Percentiles rank a stretch among this genome's conserved stretches.
Evolutionary conservation across 2,888 invertebrate species (phyloP).

Genomic region (Graphium colonna): DNA sequence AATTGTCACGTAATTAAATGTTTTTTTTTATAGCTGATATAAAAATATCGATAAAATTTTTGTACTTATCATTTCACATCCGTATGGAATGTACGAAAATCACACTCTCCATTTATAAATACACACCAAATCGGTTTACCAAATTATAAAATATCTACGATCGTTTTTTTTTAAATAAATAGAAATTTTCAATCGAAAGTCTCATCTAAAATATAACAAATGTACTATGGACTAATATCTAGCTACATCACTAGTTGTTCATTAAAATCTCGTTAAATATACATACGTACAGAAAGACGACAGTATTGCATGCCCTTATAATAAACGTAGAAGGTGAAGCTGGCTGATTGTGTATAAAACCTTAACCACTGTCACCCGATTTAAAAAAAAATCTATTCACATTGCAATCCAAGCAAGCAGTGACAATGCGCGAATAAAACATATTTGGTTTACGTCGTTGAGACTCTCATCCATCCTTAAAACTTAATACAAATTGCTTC

Average conservation of each 20-base stretch:
- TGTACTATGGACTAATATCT: slow-evolving; percentile 51
- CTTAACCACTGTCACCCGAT: slow-evolving; percentile 1
- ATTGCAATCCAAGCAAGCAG: not conserved
- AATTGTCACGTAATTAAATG: slow-evolving; percentile 51
- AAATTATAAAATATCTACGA: slow-evolving; percentile 50
- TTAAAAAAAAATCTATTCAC: slow-evolving; percentile 9
- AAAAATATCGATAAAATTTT: slow-evolving; percentile 74
- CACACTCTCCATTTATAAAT: slow-evolving; percentile 61
- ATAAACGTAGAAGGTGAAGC: slow-evolving; percentile 26
- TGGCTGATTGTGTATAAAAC: slow-evolving; percentile 1
- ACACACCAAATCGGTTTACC: slow-evolving; percentile 54
- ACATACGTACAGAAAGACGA: slow-evolving; percentile 42
- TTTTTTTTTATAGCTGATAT: slow-evolving; percentile 47
- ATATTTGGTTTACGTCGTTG: slow-evolving; percentile 18
- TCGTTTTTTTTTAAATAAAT: slow-evolving; percentile 59
- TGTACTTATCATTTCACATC: slow-evolving; percentile 75
- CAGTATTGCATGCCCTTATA: slow-evolving; percentile 32
- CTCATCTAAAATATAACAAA: slow-evolving; percentile 46
- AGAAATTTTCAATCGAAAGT: slow-evolving; percentile 53
- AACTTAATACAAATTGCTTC: slow-evolving; percentile 17
- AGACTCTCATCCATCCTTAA: slow-evolving; percentile 17
- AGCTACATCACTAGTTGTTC: slow-evolving; percentile 61
- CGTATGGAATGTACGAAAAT: slow-evolving; percentile 73
- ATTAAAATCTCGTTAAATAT: slow-evolving; percentile 58
- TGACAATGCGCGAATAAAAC: slow-evolving; percentile 15